Evolutionary conservation across 2,797 vertebrate species (phyloP), one percentile per base, ranked within the genome.

Genomic region (Enteromius argenteus): DNA sequence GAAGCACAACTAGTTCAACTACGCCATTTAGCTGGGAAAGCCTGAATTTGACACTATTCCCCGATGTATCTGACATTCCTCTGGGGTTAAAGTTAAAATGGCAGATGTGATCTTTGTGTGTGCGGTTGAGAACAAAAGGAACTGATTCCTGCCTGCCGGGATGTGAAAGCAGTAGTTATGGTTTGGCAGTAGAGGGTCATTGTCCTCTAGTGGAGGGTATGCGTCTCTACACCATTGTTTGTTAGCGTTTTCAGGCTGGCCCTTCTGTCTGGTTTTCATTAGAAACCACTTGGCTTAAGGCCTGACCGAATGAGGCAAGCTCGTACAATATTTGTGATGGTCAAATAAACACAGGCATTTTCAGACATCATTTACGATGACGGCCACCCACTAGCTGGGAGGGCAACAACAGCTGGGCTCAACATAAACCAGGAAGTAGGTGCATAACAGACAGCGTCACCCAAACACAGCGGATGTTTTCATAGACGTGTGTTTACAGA

Each of bases 221-320:
- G 91, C 60, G 90, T 58, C 84, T 88, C 94, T 89, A 91, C 90
- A 94, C 91, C 88, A 88, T 86, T 93, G 88, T 93, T 94, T 94
- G 94, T 93, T 90, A 90, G 42, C 13, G 58, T 81, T 86, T 80
- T 87, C 39, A 91, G 91, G 89, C 89, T 90, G 92, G 93, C 92
- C 86, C 87, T 79, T 69, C 90, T 92, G 92, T 95, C 93, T 96
- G 95, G 94, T 92, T 95, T 95, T 93, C 93, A 95, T 96, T 94
- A 95, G 93, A 93, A 93, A 92, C 84, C 91, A 88, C 81, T 86
- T 89, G 93, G 93, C 89, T 91, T 83, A 75, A 37, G 85, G 92
- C 93, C 93, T 93, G 87, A 90, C 75, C 51, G 87, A 93, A 88
- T 87, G 89, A 94, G 87, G 90, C 87, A 90, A 93, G 89, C 92